Conservation (phyloP, 2,888 invertebrate genomes). For the Clunio marinus region DNA sequence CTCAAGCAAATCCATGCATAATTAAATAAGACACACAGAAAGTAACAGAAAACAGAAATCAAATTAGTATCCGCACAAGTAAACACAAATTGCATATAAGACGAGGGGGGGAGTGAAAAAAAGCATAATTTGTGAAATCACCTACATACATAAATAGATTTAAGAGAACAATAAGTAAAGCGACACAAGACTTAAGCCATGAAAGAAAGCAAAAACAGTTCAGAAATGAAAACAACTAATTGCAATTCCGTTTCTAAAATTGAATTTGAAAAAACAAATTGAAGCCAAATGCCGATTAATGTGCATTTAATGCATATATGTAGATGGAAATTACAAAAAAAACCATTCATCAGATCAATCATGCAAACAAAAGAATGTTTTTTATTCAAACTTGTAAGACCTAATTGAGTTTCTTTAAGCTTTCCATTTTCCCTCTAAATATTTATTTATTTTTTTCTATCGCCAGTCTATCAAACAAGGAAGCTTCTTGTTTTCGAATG, state of each 20-base stretch:
- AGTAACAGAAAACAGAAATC: conserved; percentile 14
- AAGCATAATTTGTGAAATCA: background rate
- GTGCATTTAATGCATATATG: background rate
- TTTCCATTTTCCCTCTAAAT: conserved; percentile 23
- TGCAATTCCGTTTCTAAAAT: background rate
- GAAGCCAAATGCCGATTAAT: background rate
- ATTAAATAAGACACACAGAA: background rate
- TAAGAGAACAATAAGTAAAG: background rate
- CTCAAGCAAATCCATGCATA: background rate
- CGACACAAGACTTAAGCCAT: background rate
- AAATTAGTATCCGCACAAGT: background rate
- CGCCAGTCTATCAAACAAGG: no score
- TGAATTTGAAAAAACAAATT: no score
- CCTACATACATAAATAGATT: background rate
- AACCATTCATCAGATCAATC: background rate
- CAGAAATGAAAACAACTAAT: background rate
- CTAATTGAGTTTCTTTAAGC: background rate
- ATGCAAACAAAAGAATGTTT: no score
- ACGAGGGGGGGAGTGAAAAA: background rate
- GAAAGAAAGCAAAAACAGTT: background rate
- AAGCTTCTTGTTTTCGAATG: no score
- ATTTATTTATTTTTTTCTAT: no score
- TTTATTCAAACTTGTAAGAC: no score
- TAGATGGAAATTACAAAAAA: background rate
- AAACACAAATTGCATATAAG: background rate